A percentile compares a stretch with the other conserved stretches of the same genome.
Conservation (phyloP, 2,888 invertebrate genomes). For the Glaucopsyche alexis region DNA sequence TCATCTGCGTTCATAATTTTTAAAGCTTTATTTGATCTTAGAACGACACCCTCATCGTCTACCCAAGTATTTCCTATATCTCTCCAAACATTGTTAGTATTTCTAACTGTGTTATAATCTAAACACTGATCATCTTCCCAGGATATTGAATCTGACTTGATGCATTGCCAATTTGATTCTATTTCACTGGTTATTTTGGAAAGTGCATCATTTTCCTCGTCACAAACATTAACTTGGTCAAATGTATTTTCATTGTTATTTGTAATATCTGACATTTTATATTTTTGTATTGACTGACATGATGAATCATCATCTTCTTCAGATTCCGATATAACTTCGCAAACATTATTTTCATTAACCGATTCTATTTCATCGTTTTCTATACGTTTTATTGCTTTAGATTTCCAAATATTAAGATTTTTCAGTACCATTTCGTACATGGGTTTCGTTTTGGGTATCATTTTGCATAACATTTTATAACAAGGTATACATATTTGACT, state of each 20-base stretch:
- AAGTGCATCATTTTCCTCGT: slow-evolving; percentile 30
- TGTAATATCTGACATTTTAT: neutral
- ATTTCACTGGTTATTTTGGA: slow-evolving; percentile 35
- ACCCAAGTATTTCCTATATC: slow-evolving; percentile 47
- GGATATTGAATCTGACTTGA: slow-evolving; percentile 41
- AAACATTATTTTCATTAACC: slow-evolving; percentile 33
- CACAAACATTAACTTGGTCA: slow-evolving; percentile 30
- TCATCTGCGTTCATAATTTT: neutral
- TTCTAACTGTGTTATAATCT: slow-evolving; percentile 34
- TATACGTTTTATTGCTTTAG: slow-evolving; percentile 43
- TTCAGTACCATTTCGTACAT: slow-evolving; percentile 83
- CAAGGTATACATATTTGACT: slow-evolving; percentile 90
- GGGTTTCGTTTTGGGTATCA: slow-evolving; percentile 86
- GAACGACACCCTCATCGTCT: slow-evolving; percentile 49
- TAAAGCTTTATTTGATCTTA: slow-evolving; percentile 35
- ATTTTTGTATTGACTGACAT: slow-evolving; percentile 27
- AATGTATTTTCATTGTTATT: slow-evolving; percentile 1
- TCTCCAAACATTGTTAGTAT: slow-evolving; percentile 44
- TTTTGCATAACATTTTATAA: slow-evolving; percentile 83
- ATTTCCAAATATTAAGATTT: slow-evolving; percentile 69
- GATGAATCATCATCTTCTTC: slow-evolving; percentile 33
- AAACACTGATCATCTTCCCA: slow-evolving; percentile 48
- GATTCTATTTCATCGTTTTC: slow-evolving; percentile 26
- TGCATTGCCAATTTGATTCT: slow-evolving; percentile 36
- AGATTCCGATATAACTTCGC: slow-evolving; percentile 32